Percentiles rank a stretch among this genome's conserved stretches.
phyloP scores from a whole-genome alignment of 2,113 vertebrate genomes.

The Myrmecophaga tridactyla region DNA sequence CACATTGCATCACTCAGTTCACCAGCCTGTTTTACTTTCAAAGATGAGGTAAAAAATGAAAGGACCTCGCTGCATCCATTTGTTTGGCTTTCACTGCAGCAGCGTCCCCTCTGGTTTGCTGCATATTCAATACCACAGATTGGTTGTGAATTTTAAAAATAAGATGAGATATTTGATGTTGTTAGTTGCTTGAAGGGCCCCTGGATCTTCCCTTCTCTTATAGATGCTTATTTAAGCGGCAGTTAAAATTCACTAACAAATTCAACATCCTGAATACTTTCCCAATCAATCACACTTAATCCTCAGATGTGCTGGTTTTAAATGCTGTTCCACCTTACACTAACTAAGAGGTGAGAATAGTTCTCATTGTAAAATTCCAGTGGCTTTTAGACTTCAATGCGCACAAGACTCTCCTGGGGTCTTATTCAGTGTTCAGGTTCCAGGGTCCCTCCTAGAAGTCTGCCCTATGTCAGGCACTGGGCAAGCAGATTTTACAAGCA shows the following conservation, averaged over 20 bases:
- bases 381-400: background rate
- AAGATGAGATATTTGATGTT: too few species aligned
- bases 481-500: too few species aligned
- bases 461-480: too few species aligned
- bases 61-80: too few species aligned
- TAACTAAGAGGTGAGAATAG: too few species aligned
- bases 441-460: background rate
- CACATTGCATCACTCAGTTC: too few species aligned
- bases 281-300: background rate
- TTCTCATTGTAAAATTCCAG: too few species aligned
- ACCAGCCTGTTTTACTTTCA: too few species aligned
- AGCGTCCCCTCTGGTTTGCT: background rate
- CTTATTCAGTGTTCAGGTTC: background rate
- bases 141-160: background rate
- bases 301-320: background rate
- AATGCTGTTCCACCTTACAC: background rate
- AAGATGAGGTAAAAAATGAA: too few species aligned
- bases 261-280: background rate
- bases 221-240: background rate
- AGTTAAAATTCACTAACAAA: background rate
- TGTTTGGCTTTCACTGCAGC: too few species aligned
- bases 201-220: background rate
- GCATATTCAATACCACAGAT: background rate
- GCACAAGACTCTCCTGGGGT: background rate
- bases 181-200: background rate